Evolutionary conservation across 35 echinoderm and acorn worm genomes (phyloP), one percentile per base, ranked within the genome.

Genomic region (Strongylocentrotus purpuratus): DNA sequence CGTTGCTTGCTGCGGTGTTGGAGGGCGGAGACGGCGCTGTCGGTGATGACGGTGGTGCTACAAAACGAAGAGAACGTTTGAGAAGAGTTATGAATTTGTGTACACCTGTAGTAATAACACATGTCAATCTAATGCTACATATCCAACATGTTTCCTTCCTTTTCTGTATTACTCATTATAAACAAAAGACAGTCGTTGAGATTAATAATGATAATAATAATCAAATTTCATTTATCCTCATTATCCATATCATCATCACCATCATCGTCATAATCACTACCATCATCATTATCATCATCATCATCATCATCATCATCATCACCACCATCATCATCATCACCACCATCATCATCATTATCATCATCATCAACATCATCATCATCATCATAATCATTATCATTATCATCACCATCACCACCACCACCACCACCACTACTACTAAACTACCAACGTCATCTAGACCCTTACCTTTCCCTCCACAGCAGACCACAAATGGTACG

Each of bases 401-500:
- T 9, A 89, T 46, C 32, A 33, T 18, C 31, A 89, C 25, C 87
- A 89, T 46, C 87, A 45, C 0, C 87, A 89, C 7, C 6, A 89
- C 20, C 87, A 41, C 20, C 13, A 45, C 20, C n/a, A 89, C 7
- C 13, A 89, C 11, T 7, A 33, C 8, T 32, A 89, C 33, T 12
- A 89, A 4, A 89, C 32, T 25, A 89, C 32, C 33, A 41, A 4
- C 32, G 33, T 4, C 47, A 87, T 55, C 86, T 50, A 59, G 35
- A 58, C 85, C 33, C 28, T 95, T 92, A 96, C 97, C 96, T 97
- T 99, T 97, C 14, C 97, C 97, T 85, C 98, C 98, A 94, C 98
- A 99, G 88, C 98, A 99, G 11, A 97, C 98, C 93, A 97, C 95
- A 86, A 99, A 99, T 4, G 98, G 98, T 46, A 99, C 92, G 46